phyloP scores from a whole-genome alignment of 2,113 vertebrate species.

The Catharus minimus region DNA sequence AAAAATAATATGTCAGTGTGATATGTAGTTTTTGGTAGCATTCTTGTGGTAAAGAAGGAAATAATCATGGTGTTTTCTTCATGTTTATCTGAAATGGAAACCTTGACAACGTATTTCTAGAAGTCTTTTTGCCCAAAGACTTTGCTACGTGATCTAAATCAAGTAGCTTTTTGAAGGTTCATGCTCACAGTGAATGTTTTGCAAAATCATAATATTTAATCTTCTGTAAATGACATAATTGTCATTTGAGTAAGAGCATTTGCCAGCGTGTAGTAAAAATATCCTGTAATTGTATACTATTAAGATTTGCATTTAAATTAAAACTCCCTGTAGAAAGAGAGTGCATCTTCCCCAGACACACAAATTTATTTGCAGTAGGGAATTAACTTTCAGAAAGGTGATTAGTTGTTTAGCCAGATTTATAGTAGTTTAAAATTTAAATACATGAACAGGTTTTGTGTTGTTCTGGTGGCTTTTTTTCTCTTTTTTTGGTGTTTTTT shows the following conservation, averaged over 20 bases:
- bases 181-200: background rate
- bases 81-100: background rate
- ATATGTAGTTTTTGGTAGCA: background rate
- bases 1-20: background rate
- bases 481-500: background rate
- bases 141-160: background rate
- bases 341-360: background rate
- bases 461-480: background rate
- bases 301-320: slow-evolving; percentile 1
- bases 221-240: background rate
- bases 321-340: background rate
- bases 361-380: background rate
- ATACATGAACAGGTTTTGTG: background rate
- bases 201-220: background rate
- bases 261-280: background rate
- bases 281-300: background rate
- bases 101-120: background rate
- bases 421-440: background rate
- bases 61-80: background rate
- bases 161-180: background rate
- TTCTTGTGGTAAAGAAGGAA: background rate
- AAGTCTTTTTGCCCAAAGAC: background rate
- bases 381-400: background rate
- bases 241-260: background rate
- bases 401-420: background rate